phyloP scores from a whole-genome alignment of 64 coral and sea anemone genomes.

The Stylophora pistillata region DNA sequence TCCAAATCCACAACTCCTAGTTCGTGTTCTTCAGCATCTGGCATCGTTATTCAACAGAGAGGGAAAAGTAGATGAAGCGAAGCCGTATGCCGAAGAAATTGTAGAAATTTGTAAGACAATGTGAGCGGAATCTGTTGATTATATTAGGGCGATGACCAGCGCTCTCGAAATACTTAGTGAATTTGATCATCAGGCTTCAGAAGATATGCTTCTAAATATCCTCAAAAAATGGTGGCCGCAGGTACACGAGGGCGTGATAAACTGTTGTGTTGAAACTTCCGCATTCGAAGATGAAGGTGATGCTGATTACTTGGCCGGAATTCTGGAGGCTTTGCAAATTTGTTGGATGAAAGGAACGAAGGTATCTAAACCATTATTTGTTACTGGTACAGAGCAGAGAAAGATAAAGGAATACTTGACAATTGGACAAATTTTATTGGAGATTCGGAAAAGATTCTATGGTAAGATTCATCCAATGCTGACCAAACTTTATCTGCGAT shows the following conservation, averaged over 20 bases:
- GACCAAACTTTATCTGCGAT: too few species aligned
- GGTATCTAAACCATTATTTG: too few species aligned
- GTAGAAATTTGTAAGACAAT: background rate
- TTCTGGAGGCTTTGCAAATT: background rate
- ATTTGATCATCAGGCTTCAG: background rate
- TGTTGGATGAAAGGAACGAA: too few species aligned
- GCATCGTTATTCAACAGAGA: background rate
- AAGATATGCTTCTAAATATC: background rate
- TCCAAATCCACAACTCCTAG: background rate
- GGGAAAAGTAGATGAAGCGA: background rate
- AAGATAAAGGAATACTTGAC: too few species aligned
- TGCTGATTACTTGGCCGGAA: too few species aligned
- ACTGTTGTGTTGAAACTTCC: background rate
- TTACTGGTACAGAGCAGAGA: too few species aligned
- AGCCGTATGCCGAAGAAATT: conserved; percentile 2
- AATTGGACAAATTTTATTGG: background rate
- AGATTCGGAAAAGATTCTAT: background rate
- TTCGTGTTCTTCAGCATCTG: background rate
- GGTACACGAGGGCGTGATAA: background rate
- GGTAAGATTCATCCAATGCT: background rate
- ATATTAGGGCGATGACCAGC: background rate
- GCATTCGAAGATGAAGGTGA: background rate
- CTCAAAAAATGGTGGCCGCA: background rate
- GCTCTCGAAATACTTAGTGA: background rate
- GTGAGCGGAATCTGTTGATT: background rate